phyloP scores from a whole-genome alignment of 2,797 vertebrate species.

The Aldrovandia affinis region DNA sequence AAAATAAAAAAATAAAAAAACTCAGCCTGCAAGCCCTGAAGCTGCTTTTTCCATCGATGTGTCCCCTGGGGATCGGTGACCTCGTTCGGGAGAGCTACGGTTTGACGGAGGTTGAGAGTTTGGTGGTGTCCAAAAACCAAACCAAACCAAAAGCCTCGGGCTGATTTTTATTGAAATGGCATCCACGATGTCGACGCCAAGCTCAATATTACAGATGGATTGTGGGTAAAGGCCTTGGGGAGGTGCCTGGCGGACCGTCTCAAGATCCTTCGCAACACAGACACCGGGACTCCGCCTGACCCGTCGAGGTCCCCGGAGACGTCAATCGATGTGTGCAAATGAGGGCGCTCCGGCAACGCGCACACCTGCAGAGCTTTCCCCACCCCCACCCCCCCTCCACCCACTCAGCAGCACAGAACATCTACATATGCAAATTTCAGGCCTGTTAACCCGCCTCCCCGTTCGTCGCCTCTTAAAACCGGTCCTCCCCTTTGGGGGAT shows the following conservation, averaged over 20 bases:
- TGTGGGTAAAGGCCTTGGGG: background rate
- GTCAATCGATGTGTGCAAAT: background rate
- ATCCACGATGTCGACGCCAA: background rate
- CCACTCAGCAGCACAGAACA: background rate
- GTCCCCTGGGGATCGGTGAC: background rate
- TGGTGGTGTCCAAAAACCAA: too few relatives aligned
- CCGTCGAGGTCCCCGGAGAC: background rate
- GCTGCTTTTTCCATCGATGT: background rate
- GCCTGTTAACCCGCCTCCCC: background rate
- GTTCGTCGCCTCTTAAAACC: too few relatives aligned
- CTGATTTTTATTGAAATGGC: background rate
- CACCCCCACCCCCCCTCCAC: background rate
- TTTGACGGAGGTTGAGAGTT: too few relatives aligned
- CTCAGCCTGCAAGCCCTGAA: background rate
- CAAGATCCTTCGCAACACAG: too few relatives aligned
- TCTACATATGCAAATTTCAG: background rate
- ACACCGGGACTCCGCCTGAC: too few relatives aligned
- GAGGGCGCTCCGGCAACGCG: background rate
- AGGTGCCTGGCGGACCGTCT: too few relatives aligned
- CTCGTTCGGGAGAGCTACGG: background rate
- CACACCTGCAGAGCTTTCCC: background rate
- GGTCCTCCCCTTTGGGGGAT: too few relatives aligned
- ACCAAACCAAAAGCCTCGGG: background rate
- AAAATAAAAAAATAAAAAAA: background rate
- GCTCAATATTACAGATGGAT: background rate